Conservation (phyloP, 2,888 invertebrate species). For the Anoncus sp. region DNA sequence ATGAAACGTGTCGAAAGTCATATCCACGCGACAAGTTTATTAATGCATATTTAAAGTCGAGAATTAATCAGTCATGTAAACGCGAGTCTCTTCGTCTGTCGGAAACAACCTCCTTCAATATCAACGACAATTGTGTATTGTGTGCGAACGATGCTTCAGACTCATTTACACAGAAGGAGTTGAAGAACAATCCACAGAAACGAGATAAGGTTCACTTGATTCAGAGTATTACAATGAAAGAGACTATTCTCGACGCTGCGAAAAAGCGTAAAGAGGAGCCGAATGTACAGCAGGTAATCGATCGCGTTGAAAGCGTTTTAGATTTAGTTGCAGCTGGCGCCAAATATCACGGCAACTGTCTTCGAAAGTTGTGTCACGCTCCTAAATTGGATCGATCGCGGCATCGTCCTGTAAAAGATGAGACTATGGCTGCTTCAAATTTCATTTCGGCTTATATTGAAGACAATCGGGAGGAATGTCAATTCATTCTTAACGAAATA, state of each 20-base stretch:
- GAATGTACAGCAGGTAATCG: not conserved
- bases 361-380: not conserved
- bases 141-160: not conserved
- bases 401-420: not conserved
- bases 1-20: conserved; percentile 38
- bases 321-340: conserved; percentile 6
- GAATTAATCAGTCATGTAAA: not conserved
- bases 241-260: not conserved
- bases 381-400: not conserved
- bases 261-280: not conserved
- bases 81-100: not conserved
- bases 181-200: not conserved
- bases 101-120: not conserved
- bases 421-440: not conserved
- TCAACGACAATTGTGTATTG: conserved; percentile 4
- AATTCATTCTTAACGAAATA: not conserved
- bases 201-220: not conserved
- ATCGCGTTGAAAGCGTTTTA: not conserved
- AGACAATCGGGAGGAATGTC: not conserved
- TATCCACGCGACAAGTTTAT: conserved; percentile 23
- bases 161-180: not conserved
- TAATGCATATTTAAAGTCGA: not conserved
- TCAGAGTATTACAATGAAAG: not conserved
- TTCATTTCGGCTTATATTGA: not conserved
- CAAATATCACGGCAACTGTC: not conserved